Evolutionary conservation across 2,113 vertebrate genomes (phyloP).

Genomic region (Triplophysa siluroides): DNA sequence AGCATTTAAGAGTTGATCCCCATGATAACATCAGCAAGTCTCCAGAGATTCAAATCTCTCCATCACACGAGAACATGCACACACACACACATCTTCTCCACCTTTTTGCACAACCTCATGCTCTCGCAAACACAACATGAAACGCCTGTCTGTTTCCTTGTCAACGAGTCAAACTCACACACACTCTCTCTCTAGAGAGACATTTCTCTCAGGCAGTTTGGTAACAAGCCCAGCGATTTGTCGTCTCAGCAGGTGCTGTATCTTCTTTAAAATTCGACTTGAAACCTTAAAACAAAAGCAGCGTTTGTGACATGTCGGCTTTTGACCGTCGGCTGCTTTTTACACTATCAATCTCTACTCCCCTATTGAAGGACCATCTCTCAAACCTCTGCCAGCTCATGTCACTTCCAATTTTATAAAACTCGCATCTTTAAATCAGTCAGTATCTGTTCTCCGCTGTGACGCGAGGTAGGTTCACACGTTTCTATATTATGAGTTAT

Average conservation of each 20-base stretch:
- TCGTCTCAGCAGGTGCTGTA: conserved; percentile 40
- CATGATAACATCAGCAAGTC: conserved; percentile 48
- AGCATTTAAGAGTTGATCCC: conserved; percentile 44
- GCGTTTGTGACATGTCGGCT: conserved; percentile 22
- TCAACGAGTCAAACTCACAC: conserved; percentile 18
- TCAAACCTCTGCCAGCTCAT: background rate
- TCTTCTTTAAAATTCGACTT: conserved; percentile 9
- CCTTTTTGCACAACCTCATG: background rate
- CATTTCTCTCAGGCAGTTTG: conserved; percentile 26
- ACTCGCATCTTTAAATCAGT: conserved; percentile 15
- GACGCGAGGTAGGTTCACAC: conserved; percentile 40
- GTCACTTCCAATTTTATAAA: background rate
- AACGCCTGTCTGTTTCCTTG: conserved; percentile 24
- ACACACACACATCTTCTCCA: conserved; percentile 36
- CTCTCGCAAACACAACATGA: conserved; percentile 32
- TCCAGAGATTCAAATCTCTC: conserved; percentile 26
- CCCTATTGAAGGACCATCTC: background rate
- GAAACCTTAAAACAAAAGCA: conserved; percentile 23
- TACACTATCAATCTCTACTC: background rate
- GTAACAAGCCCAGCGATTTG: conserved; percentile 29
- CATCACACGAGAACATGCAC: background rate
- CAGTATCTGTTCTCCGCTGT: conserved; percentile 1
- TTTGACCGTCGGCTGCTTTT: background rate
- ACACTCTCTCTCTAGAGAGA: conserved; percentile 7
- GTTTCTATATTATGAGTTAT: conserved; percentile 39